Evolutionary conservation across 2,888 invertebrate genomes (phyloP).

Genomic region (Spialia ferax): DNA sequence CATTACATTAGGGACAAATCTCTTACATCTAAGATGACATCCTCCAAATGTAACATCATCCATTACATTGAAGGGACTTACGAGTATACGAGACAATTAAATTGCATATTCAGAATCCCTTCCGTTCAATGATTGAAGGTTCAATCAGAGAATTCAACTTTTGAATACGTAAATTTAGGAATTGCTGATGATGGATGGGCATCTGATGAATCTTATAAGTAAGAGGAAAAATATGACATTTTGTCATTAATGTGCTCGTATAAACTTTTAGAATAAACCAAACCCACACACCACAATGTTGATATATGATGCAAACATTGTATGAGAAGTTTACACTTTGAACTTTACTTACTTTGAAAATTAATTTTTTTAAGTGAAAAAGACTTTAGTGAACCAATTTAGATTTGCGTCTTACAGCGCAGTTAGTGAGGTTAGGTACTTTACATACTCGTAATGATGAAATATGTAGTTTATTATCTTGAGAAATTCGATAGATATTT

Average conservation of each 20-base stretch:
- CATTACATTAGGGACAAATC: not conserved
- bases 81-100: not conserved
- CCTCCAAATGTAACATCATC: not conserved
- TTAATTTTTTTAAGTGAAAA: too few species aligned
- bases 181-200: too few species aligned
- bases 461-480: too few species aligned
- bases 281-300: not conserved
- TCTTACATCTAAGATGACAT: not conserved
- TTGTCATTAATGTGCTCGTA: too few species aligned
- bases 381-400: too few species aligned
- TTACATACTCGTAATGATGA: too few species aligned
- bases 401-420: too few species aligned
- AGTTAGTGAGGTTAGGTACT: too few species aligned
- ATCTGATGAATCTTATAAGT: not conserved
- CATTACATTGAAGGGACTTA: not conserved
- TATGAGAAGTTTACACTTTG: not conserved
- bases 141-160: too few species aligned
- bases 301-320: not conserved
- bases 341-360: not conserved
- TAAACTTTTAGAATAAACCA: not conserved
- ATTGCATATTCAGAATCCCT: not conserved
- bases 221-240: not conserved
- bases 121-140: not conserved
- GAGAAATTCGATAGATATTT: too few species aligned
- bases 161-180: not conserved